A percentile compares a stretch with the other conserved stretches of the same genome.
These are phyloP conservation scores for Vulpes ferrilata DNA, from an alignment of 2,113 vertebrate genomes.

Conservation along the genomic window DNA sequence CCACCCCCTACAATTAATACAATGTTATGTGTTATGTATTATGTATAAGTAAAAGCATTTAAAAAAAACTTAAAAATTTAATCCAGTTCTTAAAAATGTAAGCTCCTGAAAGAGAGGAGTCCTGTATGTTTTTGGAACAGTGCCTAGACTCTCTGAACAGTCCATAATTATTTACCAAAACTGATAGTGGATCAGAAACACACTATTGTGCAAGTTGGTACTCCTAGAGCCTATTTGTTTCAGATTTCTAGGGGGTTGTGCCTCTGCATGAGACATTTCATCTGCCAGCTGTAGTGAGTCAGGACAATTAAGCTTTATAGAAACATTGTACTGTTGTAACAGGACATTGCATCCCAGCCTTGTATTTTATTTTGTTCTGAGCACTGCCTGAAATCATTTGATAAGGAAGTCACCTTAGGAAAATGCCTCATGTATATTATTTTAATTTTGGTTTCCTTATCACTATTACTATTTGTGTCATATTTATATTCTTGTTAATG, in stretches of 20 bases:
- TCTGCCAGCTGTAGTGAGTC: conserved; percentile 46
- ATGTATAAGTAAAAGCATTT: not conserved
- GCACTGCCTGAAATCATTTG: conserved; percentile 35
- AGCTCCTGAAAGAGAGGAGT: conserved; percentile 27
- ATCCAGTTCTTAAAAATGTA: conserved; percentile 55
- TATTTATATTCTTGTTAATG: conserved; percentile 7
- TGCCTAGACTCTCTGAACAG: not conserved
- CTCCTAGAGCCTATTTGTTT: not conserved
- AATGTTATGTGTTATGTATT: not conserved
- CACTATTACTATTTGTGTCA: not conserved
- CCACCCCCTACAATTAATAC: not conserved
- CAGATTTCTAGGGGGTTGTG: not conserved
- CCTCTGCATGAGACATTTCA: not conserved
- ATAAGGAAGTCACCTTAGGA: conserved; percentile 43
- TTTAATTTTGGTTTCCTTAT: conserved; percentile 63
- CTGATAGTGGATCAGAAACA: not conserved
- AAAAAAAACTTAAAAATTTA: not conserved
- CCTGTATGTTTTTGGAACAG: conserved; percentile 37
- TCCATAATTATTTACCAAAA: not conserved
- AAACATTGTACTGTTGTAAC: conserved; percentile 7
- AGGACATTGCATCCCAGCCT: not conserved
- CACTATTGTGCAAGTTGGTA: not conserved
- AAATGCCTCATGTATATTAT: conserved; percentile 27
- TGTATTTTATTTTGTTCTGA: conserved; percentile 49
- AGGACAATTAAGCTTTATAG: conserved; percentile 54